These are phyloP conservation scores for Polypterus bichir DNA, from an alignment of 2,113 vertebrate species.

Conservation along the genomic window DNA sequence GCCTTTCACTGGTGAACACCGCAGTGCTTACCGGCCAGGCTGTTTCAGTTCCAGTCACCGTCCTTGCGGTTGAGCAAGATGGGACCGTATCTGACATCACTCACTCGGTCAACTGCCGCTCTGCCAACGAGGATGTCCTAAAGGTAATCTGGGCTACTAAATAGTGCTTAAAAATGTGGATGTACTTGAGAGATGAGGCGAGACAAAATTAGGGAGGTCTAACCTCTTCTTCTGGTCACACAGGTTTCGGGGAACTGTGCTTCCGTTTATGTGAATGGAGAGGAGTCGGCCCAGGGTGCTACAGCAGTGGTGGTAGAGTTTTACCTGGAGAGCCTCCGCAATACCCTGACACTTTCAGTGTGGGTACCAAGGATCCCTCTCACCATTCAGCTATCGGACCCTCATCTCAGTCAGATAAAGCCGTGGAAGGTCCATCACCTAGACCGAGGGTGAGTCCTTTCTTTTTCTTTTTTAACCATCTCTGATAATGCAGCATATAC, in stretches of 20 bases:
- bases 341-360: slow-evolving; percentile 66
- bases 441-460: slow-evolving; percentile 22
- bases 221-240: neutral
- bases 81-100: slow-evolving; percentile 58
- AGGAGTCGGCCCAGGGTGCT: slow-evolving; percentile 72
- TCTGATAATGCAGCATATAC: too few species aligned
- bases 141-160: slow-evolving; percentile 53
- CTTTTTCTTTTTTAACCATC: too few species aligned
- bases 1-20: slow-evolving; percentile 62
- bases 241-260: slow-evolving; percentile 82
- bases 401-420: slow-evolving; percentile 72
- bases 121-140: slow-evolving; percentile 65
- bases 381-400: slow-evolving; percentile 71
- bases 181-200: too few species aligned
- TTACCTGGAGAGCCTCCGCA: slow-evolving; percentile 60
- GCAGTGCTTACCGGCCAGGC: slow-evolving; percentile 71
- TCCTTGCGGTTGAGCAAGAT: slow-evolving; percentile 62
- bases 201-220: too few species aligned
- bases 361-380: slow-evolving; percentile 80
- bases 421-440: slow-evolving; percentile 65
- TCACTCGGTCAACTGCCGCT: slow-evolving; percentile 64
- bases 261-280: slow-evolving; percentile 77
- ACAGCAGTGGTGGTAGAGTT: slow-evolving; percentile 67
- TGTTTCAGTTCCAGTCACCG: slow-evolving; percentile 69
- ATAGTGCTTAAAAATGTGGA: too few species aligned